Base-by-base conservation (phyloP, 2,113 vertebrate genomes). In the Melanocharis versteri region DNA sequence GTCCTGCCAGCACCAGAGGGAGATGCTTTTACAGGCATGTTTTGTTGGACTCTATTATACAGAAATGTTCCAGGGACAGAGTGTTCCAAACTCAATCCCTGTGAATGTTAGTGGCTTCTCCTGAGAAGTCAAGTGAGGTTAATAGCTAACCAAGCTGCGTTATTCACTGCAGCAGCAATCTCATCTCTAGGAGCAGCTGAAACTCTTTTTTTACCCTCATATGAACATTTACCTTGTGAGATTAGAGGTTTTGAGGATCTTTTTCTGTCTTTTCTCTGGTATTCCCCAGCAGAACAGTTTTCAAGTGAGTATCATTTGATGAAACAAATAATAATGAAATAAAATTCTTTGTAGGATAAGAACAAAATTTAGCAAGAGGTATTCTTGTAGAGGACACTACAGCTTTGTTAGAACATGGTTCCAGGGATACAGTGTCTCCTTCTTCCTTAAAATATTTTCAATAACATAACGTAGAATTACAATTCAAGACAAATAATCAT, bases 71-170 rank as follows among this genome's bases (percentile, higher is more conserved):
- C 87, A 83, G 61, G 75, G 66, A 92, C 89, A 86, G 21, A 8
- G 26, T 91, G 90, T 94, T 89, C 94, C 87, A 73, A 69, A 79
- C 35, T 78, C 50, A 77, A 1, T 87, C 76, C 61, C 27, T 66
- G 1, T 45, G 48, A 44, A 53, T 81, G 31, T 8, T 20, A 18
- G 56, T 53, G 69, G 58, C 56, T 92, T 71, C 77, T 90, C 15
- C 58, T 28, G 58, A 68, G 26, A 90, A 75, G 64, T 83, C 33
- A 87, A 73, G n/a, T 42, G 65, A 96, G 56, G 72, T 92, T 93
- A 93, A 87, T 90, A 83, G 81, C 80, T 90, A 89, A 92, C 73
- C 35, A 81, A 65, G 44, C 37, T 70, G 19, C 28, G 15, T 44
- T 68, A 45, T 58, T 91, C n/a, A 44, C 85, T 94, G 65, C 23